Evolutionary conservation across 2,888 invertebrate species (phyloP).

Genomic region (Halictus ligatus): DNA sequence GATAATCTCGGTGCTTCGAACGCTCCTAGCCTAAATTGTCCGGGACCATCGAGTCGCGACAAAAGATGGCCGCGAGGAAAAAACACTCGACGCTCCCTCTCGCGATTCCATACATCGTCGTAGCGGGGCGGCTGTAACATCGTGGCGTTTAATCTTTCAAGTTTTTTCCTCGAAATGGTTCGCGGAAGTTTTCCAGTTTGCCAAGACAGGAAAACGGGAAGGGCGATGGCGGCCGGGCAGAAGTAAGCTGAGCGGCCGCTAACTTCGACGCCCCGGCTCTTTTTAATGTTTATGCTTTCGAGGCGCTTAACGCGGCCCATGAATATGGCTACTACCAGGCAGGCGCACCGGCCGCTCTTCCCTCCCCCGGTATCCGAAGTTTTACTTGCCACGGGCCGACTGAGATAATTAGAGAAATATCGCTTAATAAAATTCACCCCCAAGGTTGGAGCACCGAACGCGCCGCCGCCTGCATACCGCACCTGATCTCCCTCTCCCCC

Average conservation of each 20-base stretch:
- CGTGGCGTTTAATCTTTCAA: slow-evolving; percentile 71
- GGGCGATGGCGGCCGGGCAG: not conserved
- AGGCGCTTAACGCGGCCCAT: slow-evolving; percentile 66
- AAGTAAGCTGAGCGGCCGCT: slow-evolving; percentile 54
- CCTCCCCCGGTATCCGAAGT: slow-evolving; percentile 22
- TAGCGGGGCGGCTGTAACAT: slow-evolving; percentile 40
- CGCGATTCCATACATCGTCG: slow-evolving; percentile 17
- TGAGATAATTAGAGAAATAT: slow-evolving; percentile 83
- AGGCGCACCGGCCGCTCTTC: slow-evolving; percentile 10
- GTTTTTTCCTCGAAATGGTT: slow-evolving; percentile 64
- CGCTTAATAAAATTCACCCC: slow-evolving; percentile 80
- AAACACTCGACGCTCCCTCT: slow-evolving; percentile 5
- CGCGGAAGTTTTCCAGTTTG: slow-evolving; percentile 66
- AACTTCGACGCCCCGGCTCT: slow-evolving; percentile 67
- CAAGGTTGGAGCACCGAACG: slow-evolving; percentile 61
- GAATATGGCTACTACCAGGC: slow-evolving; percentile 57
- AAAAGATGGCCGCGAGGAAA: not conserved
- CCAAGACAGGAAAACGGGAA: slow-evolving; percentile 20
- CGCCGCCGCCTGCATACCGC: slow-evolving; percentile 45
- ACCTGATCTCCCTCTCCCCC: slow-evolving; percentile 45
- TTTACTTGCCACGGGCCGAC: slow-evolving; percentile 51
- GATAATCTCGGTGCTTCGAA: not conserved
- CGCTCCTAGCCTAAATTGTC: not conserved
- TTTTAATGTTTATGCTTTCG: slow-evolving; percentile 77
- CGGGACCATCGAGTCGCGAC: not conserved